A percentile compares a stretch with the other conserved stretches of the same genome.
These are phyloP conservation scores for Aphelinus atriplicis DNA, from an alignment of 1,140 invertebrate genomes.

Conservation along the genomic window DNA sequence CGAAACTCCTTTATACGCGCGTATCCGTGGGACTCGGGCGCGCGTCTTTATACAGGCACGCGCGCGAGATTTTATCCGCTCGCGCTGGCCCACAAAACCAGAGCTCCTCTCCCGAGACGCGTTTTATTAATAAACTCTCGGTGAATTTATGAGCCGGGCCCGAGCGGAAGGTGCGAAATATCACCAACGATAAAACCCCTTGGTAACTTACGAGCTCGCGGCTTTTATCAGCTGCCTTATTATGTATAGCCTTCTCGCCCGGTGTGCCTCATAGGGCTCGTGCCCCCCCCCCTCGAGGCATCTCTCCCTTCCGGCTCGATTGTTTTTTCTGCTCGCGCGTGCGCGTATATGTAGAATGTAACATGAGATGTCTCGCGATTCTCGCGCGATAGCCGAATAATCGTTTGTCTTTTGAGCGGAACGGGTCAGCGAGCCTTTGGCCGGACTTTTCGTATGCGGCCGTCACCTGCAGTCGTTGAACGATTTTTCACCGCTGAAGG, in stretches of 20 bases:
- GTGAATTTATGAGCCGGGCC: slow-evolving; percentile 24
- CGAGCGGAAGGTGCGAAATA: slow-evolving; percentile 29
- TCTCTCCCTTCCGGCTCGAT: not conserved
- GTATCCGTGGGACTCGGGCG: too few species aligned
- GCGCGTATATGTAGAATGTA: not conserved
- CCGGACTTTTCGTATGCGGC: too few species aligned
- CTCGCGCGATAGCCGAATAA: slow-evolving; percentile 5
- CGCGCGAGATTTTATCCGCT: slow-evolving; percentile 21
- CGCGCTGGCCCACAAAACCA: not conserved
- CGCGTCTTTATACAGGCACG: slow-evolving; percentile 7
- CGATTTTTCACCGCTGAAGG: too few species aligned
- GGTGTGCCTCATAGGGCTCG: not conserved
- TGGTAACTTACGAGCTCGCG: slow-evolving; percentile 26
- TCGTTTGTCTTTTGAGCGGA: not conserved
- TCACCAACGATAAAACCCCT: slow-evolving; percentile 20
- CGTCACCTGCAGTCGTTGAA: too few species aligned
- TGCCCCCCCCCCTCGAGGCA: not conserved
- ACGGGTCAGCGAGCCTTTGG: not conserved
- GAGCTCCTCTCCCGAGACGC: slow-evolving; percentile 2
- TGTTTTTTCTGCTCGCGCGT: not conserved
- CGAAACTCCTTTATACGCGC: slow-evolving; percentile 4
- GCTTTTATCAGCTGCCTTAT: too few species aligned
- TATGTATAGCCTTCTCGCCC: not conserved
- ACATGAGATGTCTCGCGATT: not conserved
- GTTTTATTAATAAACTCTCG: slow-evolving; percentile 39